These are phyloP conservation scores for Odontothrips loti DNA, from an alignment of 2,888 invertebrate species.

Conservation along the genomic window DNA sequence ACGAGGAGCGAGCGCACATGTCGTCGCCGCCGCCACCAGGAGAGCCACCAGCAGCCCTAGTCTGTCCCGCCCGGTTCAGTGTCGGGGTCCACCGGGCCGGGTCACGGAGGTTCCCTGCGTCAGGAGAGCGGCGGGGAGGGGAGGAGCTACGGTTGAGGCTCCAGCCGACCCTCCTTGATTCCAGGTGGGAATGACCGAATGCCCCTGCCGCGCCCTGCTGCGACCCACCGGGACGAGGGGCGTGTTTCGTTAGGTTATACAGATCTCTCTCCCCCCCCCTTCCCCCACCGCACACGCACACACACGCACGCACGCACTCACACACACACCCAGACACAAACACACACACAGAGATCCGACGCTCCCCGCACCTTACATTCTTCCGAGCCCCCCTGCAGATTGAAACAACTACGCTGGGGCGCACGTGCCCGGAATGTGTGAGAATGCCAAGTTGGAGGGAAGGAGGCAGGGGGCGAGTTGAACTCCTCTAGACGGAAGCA, in stretches of 20 bases:
- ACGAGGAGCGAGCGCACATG: too few relatives aligned
- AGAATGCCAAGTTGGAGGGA: neutral
- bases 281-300: neutral
- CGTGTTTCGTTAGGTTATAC: conserved; percentile 5
- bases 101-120: too few relatives aligned
- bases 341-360: neutral
- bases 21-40: too few relatives aligned
- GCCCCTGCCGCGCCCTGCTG: too few relatives aligned
- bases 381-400: neutral
- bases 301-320: neutral
- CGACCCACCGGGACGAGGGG: neutral
- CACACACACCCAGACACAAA: neutral
- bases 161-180: neutral
- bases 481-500: neutral
- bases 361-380: neutral
- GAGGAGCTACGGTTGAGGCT: too few relatives aligned
- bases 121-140: too few relatives aligned
- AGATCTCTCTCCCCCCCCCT: neutral
- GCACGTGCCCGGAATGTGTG: conserved; percentile 18
- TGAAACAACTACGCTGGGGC: conserved; percentile 19
- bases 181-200: neutral
- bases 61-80: too few relatives aligned
- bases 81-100: too few relatives aligned
- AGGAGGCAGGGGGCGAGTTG: neutral
- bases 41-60: too few relatives aligned